Conservation (phyloP, 2,888 invertebrate species). For the Andrena flavipes region DNA sequence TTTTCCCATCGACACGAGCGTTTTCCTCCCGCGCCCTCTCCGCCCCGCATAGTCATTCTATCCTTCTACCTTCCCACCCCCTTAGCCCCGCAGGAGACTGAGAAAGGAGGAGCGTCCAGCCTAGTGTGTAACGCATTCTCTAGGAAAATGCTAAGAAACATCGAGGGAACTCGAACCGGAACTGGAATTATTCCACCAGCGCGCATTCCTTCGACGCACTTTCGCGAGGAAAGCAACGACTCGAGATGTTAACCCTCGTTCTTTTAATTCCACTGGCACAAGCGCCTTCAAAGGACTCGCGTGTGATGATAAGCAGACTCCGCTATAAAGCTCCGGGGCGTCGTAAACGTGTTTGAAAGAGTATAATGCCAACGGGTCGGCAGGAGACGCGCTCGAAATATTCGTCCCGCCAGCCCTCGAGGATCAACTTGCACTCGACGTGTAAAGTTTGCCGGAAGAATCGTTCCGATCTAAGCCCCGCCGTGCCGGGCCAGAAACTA, state of each 20-base stretch:
- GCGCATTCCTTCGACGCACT: neutral
- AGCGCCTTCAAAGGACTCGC: neutral
- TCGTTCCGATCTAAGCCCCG: constrained; percentile 65
- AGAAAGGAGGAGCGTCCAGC: constrained; percentile 34
- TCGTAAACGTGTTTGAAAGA: neutral
- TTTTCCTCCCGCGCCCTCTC: constrained; percentile 16
- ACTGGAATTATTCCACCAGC: constrained; percentile 52
- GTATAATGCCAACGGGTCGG: neutral
- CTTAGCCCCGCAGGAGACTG: constrained; percentile 29
- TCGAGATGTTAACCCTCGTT: no score
- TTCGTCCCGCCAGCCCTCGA: constrained; percentile 1
- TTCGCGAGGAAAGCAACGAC: no score
- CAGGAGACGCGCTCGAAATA: constrained; percentile 25
- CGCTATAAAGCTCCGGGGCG: neutral
- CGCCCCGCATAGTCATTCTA: neutral
- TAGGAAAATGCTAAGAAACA: constrained; percentile 47
- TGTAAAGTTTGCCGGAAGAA: constrained; percentile 66
- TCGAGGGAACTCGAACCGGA: constrained; percentile 64
- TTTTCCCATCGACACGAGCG: constrained; percentile 64
- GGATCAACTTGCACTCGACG: constrained; percentile 54
- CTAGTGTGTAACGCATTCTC: constrained; percentile 47
- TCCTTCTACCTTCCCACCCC: constrained; percentile 31
- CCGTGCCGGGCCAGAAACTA: constrained; percentile 50
- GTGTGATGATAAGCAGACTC: neutral
- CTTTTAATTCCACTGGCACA: no score